These are phyloP conservation scores for Eueides isabella DNA, from an alignment of 1,140 invertebrate species.

Conservation along the genomic window DNA sequence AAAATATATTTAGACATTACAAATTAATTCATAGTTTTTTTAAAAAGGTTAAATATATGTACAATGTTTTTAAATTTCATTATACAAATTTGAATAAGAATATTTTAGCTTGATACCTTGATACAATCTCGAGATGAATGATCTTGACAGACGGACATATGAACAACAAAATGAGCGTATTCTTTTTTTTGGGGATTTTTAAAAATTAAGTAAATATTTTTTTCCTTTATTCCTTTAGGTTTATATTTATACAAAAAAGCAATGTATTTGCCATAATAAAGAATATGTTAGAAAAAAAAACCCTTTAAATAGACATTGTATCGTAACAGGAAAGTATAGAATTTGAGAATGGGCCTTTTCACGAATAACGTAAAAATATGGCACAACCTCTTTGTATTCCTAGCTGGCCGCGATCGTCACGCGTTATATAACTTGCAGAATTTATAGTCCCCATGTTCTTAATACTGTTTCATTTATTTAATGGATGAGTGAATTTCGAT, in stretches of 20 bases:
- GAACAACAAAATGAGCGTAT: too few species aligned
- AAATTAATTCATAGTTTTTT: neutral
- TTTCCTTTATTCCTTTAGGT: too few species aligned
- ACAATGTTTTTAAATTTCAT: neutral
- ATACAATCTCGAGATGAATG: too few species aligned
- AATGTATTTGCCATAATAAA: neutral
- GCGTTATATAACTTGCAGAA: conserved; percentile 27
- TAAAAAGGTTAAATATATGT: neutral
- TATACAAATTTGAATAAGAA: too few species aligned
- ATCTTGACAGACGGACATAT: too few species aligned
- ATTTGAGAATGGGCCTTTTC: neutral
- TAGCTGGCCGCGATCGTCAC: conserved; percentile 24
- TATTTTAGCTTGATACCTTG: too few species aligned
- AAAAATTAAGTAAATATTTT: neutral
- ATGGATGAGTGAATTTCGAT: conserved; percentile 2
- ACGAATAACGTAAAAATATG: conserved; percentile 8
- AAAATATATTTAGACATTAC: neutral
- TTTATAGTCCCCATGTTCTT: conserved; percentile 21
- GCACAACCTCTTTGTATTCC: conserved; percentile 15
- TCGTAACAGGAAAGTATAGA: conserved; percentile 7
- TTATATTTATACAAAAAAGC: too few species aligned
- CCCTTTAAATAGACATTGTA: conserved; percentile 1
- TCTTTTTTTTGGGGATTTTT: neutral
- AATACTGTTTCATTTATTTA: conserved; percentile 20
- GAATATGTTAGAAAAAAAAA: neutral